Conservation (phyloP, 2,888 invertebrate genomes). For the Tetranychus piercei region DNA sequence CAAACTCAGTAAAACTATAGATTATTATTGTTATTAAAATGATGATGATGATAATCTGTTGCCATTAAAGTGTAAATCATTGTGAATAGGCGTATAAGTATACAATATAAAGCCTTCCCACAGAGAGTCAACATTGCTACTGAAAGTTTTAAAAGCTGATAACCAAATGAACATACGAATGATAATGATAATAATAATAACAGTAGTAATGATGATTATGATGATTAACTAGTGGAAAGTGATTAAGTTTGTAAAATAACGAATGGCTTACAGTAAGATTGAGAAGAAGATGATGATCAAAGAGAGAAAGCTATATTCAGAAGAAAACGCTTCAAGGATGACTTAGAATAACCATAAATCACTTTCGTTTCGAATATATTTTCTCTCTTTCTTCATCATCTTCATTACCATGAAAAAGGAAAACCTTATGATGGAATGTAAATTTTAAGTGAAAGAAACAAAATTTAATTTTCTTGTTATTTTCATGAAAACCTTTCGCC, state of each 20-base stretch:
- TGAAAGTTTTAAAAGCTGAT: background rate
- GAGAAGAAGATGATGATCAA: background rate
- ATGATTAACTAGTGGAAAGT: constrained; percentile 3
- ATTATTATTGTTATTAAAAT: background rate
- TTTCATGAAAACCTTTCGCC: too few species aligned
- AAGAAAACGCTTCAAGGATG: background rate
- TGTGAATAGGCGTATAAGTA: background rate
- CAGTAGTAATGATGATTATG: background rate
- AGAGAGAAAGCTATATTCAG: constrained; percentile 9
- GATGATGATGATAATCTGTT: background rate
- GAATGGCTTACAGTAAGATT: background rate
- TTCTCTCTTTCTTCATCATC: too few species aligned
- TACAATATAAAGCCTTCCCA: background rate
- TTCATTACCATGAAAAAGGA: too few species aligned
- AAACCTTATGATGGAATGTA: too few species aligned
- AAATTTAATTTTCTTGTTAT: too few species aligned
- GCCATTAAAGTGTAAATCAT: background rate
- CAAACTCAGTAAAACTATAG: background rate
- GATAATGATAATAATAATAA: background rate
- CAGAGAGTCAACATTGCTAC: background rate
- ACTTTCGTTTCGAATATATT: background rate
- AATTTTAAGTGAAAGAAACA: too few species aligned
- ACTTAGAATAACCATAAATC: background rate
- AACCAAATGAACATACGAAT: background rate
- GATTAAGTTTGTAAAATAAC: background rate